Evolutionary conservation across 2,888 invertebrate genomes (phyloP).

Genomic region (Pilophorus perplexus): DNA sequence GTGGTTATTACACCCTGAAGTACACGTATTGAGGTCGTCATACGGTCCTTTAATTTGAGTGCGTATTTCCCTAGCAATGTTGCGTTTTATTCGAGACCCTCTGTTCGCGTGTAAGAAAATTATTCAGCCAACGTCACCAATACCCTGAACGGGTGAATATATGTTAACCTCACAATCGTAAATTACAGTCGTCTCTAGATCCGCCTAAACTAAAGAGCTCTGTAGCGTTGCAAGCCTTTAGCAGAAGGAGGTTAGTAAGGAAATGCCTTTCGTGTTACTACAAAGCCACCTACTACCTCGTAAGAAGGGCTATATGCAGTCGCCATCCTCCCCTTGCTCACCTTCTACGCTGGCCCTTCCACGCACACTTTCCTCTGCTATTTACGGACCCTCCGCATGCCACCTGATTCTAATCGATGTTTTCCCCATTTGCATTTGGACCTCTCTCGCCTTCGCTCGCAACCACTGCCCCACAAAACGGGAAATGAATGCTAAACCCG

Average conservation of each 20-base stretch:
- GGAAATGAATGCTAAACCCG: conserved; percentile 30
- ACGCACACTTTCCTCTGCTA: conserved; percentile 30
- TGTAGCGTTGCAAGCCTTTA: too few relatives aligned
- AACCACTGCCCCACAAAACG: neutral
- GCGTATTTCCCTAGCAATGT: too few relatives aligned
- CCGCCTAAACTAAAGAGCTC: too few relatives aligned
- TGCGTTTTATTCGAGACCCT: too few relatives aligned
- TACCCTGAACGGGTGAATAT: too few relatives aligned
- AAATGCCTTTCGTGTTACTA: conserved; percentile 32
- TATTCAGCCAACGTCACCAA: too few relatives aligned
- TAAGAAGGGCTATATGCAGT: neutral
- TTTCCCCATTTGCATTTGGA: conserved; percentile 37
- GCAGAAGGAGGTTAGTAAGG: conserved; percentile 2
- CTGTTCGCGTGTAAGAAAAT: too few relatives aligned
- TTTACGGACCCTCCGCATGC: conserved; percentile 38
- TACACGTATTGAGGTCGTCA: too few relatives aligned
- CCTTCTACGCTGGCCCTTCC: conserved; percentile 4
- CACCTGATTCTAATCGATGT: conserved; percentile 40
- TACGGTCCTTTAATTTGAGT: too few relatives aligned
- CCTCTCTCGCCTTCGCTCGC: conserved; percentile 23
- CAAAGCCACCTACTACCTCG: neutral
- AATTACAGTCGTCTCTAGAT: too few relatives aligned
- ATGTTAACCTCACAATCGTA: too few relatives aligned
- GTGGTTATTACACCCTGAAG: too few relatives aligned
- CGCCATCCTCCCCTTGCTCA: neutral